These are phyloP conservation scores for Peucedramus taeniatus DNA, from an alignment of 2,113 vertebrate genomes.

Conservation along the genomic window DNA sequence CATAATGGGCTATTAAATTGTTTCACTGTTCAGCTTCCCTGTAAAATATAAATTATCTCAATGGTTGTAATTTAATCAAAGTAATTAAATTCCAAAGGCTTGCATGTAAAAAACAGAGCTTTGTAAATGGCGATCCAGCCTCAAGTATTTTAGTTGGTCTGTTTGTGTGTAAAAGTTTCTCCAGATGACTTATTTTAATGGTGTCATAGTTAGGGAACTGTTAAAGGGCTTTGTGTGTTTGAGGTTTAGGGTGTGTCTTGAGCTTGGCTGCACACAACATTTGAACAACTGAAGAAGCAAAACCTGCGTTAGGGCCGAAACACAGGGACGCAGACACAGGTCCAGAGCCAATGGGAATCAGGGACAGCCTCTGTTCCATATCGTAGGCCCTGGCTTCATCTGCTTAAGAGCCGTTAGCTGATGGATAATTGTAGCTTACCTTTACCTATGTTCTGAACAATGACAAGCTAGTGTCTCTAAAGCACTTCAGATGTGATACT, in stretches of 20 bases:
- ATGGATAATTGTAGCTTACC: not conserved
- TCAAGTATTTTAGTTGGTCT: not conserved
- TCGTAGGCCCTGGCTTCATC: not conserved
- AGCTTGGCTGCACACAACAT: not conserved
- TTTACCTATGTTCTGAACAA: not conserved
- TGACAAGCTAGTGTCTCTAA: not conserved
- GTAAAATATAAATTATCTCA: conserved; percentile 62
- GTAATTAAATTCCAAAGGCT: conserved; percentile 48
- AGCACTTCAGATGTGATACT: not conserved
- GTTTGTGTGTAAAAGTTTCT: conserved; percentile 27
- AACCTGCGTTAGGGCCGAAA: rapidly evolving
- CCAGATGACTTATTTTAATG: not conserved
- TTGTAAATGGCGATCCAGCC: not conserved
- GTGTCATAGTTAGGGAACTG: not conserved
- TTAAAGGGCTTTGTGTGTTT: not conserved
- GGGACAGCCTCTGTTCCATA: not conserved
- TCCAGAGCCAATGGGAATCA: not conserved
- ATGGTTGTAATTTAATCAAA: conserved; percentile 41
- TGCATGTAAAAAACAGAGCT: conserved; percentile 27
- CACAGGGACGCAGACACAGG: rapidly evolving
- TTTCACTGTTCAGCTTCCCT: conserved; percentile 50
- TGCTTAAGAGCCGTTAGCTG: not conserved
- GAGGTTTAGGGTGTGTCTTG: conserved; percentile 32
- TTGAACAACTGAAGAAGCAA: not conserved
- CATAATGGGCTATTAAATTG: conserved; percentile 46